phyloP scores from a whole-genome alignment of 1,140 invertebrate species.

The Piezodorus guildinii region DNA sequence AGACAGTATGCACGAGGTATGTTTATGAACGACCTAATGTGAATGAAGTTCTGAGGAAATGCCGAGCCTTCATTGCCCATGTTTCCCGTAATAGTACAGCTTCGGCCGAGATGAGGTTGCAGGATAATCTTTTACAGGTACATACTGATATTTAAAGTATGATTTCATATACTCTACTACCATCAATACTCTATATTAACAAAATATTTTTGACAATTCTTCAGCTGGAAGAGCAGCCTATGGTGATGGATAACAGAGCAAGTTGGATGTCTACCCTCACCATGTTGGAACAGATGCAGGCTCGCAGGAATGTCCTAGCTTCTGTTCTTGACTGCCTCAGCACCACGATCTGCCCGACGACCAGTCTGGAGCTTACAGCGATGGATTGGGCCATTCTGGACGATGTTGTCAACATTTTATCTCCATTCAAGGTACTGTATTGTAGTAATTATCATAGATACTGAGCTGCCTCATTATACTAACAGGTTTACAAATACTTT shows the following conservation, averaged over 20 bases:
- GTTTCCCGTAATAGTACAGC: constrained; percentile 34
- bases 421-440: constrained; percentile 37
- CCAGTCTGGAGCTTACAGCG: constrained; percentile 32
- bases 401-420: constrained; percentile 39
- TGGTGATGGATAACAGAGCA: constrained; percentile 1
- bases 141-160: not conserved
- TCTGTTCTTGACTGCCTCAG: constrained; percentile 34
- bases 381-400: constrained; percentile 40
- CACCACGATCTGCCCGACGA: constrained; percentile 30
- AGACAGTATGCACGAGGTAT: constrained; percentile 34
- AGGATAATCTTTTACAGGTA: constrained; percentile 39
- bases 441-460: not conserved
- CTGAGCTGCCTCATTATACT: not conserved
- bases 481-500: too few relatives aligned
- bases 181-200: too few relatives aligned
- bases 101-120: constrained; percentile 33
- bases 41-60: constrained; percentile 35
- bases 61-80: constrained; percentile 36
- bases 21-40: constrained; percentile 38
- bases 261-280: constrained; percentile 41
- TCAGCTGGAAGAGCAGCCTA: constrained; percentile 2
- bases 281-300: constrained; percentile 40
- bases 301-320: constrained; percentile 33
- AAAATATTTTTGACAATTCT: not conserved
- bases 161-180: too few relatives aligned